Evolutionary conservation across 2,113 vertebrate species (phyloP), one percentile per base, ranked within the genome.

Genomic region (Myotis davidii): DNA sequence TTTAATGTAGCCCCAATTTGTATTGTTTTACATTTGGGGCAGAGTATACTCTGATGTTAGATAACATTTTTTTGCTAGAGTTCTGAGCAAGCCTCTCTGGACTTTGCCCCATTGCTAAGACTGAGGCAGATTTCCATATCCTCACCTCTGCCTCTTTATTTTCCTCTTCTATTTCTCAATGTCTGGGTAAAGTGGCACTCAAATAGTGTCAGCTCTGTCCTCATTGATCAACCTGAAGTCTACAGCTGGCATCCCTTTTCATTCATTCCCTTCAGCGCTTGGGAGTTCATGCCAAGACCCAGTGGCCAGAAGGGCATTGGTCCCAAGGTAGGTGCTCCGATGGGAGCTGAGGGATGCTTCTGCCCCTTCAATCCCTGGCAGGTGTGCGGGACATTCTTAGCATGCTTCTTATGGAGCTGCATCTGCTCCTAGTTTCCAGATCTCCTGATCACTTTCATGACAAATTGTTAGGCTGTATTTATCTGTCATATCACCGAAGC

Each of bases 371-470:
- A 12, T 84, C 89, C 48, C 6, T 27, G 59, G 84, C 84, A 95
- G 72, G 84, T 82, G 83, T 81, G 37, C 1, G 2, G 73, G 37
- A 16, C 90, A 59, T 86, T 95, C 95, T 83, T 64, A 17, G 34
- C 84, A 23, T 48, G 64, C 69, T 88, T 85, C 73, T 42, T 39
- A 21, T 3, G 37, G 56, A 65, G 39, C 29, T 20, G 34, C 92
- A 79, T 77, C 85, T 92, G 92, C 88, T 72, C 23, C 88, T 54
- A 18, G 45, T 74, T 77, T 90, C 88, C 92, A 72, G 56, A 73
- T 29, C 76, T 77, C 76, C 79, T 42, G 23, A 65, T 69, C 78
- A 20, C 64, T 93, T 82, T 82, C 48, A 67, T 25, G 16, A 59
- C 54, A 81, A 67, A 90, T 78, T 52, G 39, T 90, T 61, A 56